Evolutionary conservation across 64 coral and sea anemone species (phyloP).

Genomic region (Actinia tenebrosa): DNA sequence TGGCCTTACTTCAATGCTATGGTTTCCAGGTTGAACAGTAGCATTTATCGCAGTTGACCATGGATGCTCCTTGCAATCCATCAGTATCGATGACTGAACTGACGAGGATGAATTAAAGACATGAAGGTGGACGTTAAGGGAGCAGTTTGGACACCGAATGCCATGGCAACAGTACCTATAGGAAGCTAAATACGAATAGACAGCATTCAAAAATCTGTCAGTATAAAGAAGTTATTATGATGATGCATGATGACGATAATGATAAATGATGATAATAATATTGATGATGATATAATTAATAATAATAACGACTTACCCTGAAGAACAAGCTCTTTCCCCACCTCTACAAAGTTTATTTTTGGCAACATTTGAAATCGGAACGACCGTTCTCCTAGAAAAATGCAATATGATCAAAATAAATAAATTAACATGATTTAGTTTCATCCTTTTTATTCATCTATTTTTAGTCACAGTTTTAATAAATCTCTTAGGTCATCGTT

Average conservation of each 20-base stretch:
- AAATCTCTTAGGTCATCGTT: too few relatives aligned
- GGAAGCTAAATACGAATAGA: background rate
- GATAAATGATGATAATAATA: too few relatives aligned
- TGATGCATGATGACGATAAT: too few relatives aligned
- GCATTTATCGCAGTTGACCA: background rate
- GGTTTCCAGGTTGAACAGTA: background rate
- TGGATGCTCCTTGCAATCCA: background rate
- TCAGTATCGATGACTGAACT: background rate
- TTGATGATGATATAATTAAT: too few relatives aligned
- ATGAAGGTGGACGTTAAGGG: background rate
- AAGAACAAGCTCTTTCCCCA: background rate
- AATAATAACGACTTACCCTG: background rate
- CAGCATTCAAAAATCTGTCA: background rate
- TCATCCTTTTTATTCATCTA: too few relatives aligned
- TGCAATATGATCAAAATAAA: background rate
- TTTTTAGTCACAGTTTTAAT: too few relatives aligned
- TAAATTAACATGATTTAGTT: too few relatives aligned
- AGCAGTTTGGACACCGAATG: background rate
- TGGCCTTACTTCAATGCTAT: background rate
- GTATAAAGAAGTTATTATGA: too few relatives aligned
- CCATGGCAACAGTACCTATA: conserved; percentile 5
- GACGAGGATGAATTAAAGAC: background rate
- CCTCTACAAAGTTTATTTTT: background rate
- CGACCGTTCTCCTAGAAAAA: background rate
- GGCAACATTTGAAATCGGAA: background rate